Base-by-base conservation (phyloP, 1,140 invertebrate species). In the Procambarus clarkii region DNA sequence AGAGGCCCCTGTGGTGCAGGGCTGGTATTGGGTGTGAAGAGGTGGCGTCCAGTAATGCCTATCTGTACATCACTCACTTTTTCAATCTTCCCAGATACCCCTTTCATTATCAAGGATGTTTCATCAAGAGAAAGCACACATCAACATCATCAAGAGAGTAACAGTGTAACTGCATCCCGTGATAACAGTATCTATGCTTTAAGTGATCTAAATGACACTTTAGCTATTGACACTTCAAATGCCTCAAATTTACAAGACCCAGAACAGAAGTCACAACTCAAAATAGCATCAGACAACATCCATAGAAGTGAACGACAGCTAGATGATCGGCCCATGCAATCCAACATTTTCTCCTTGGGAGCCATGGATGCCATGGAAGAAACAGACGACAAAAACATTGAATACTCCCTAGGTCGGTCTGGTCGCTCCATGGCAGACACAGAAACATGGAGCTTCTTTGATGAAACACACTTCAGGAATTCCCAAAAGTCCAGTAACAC, bases 391-490 rank as follows among this genome's bases (percentile, higher is more conserved):
- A 69, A n/a, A 69, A 60, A 48, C 15, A 48, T 60, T 13, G n/a
- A 34, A 2, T 50, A 71, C n/a, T 24, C 64, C 15, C 64, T 46
- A 54, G 83, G 69, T 48, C 24, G 89, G 54, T 64, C 82, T 15
- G 89, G 89, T 24, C 89, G 89, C 3, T 91, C 89, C 45, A 86
- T 91, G 89, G 82, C 48, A 50, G 83, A 85, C 21, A 86, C 50
- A 34, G 89, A 91, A 71, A 78, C 58, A 7, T 79, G 89, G 89
- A 82, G 77, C 15, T 18, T 84, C 8, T 54, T 91, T 11, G 89
- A 91, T 7, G 58, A 45, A 0, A 50, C 60, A 11, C 71, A 88
- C 46, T 82, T 82, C 87, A 69, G 58, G 46, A 69, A 48, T 21
- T 79, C 87, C 3, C 77, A 60, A 21, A 71, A 86, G 50, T 46